Percentiles rank a stretch among this genome's conserved stretches.
phyloP scores from a whole-genome alignment of 2,888 invertebrate genomes.

The Clivina fossor region DNA sequence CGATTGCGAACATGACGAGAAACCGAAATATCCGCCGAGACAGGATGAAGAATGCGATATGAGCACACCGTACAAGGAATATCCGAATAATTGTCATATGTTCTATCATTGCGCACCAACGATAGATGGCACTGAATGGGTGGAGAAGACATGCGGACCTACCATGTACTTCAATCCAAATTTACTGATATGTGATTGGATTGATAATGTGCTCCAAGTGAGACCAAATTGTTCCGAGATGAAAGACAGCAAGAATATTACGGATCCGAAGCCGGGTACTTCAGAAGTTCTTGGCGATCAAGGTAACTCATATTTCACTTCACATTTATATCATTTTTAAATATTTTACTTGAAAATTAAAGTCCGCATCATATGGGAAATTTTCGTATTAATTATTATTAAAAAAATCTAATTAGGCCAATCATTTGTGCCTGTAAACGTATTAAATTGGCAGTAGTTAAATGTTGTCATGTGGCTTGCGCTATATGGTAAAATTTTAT shows the following conservation, averaged over 20 bases:
- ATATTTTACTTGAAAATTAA: too few relatives aligned
- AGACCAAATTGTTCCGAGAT: conserved; percentile 61
- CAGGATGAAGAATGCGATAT: conserved; percentile 50
- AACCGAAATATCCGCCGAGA: conserved; percentile 7
- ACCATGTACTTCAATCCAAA: conserved; percentile 68
- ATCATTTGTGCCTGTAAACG: too few relatives aligned
- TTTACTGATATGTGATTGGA: conserved; percentile 57
- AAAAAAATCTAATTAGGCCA: background rate
- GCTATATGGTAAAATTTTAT: too few relatives aligned
- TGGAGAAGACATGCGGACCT: conserved; percentile 67
- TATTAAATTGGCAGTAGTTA: too few relatives aligned
- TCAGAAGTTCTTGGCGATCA: background rate
- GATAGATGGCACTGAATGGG: conserved; percentile 46
- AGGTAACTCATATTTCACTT: too few relatives aligned
- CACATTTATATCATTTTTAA: too few relatives aligned
- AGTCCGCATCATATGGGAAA: too few relatives aligned
- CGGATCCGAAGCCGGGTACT: background rate
- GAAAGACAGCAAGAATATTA: conserved; percentile 17
- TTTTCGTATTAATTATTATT: background rate
- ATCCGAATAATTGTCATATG: conserved; percentile 66
- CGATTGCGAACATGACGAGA: conserved; percentile 54
- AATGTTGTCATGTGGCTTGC: too few relatives aligned
- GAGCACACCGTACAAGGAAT: conserved; percentile 60
- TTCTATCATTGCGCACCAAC: conserved; percentile 69
- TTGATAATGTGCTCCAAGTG: conserved; percentile 55